Evolutionary conservation across 2,113 vertebrate genomes (phyloP), one percentile per base, ranked within the genome.

Genomic region (Motacilla alba): DNA sequence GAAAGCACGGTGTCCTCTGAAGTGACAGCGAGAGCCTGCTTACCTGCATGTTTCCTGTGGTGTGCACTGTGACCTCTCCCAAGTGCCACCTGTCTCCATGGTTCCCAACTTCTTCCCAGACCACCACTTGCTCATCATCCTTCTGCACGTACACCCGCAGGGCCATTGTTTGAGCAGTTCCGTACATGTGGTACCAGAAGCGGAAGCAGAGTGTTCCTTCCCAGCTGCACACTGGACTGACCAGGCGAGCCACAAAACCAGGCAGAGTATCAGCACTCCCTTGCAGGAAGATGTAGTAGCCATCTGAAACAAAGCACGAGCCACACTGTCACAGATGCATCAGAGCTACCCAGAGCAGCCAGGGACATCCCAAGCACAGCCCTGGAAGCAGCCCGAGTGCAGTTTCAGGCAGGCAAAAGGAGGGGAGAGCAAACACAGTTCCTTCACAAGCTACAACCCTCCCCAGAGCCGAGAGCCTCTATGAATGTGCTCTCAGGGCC

Each of bases 121-220:
- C 2, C 26, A 1, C 7, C 56, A 28, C 14, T 7, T 0, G 24
- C 1, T 20, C 33, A 9, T 28, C 11, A 2, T 10, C 31, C 20
- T 15, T 21, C 23, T 0, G 11, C 49, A 74, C 12, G 0, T 85
- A 91, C 39, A 98, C 86, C 10, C 94, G 96, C 50, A 99, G 96
- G 27, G 94, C 86, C 98, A 98, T 98, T 13, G 90, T 50, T 12
- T 22, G 3, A 39, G 97, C 97, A 26, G 41, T 81, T 46, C 98
- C 98, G 13, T 98, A 98, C 98, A 99, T 98, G 93, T 98, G 98
- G 93, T 98, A 98, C 98, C 98, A 99, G 95, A 99, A 98, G 31
- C 92, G 78, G 82, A 99, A 94, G 94, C 98, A 99, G 77, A 98
- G 90, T 3, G 94, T 74, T 77, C 98, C 98, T 27, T 83, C 56